These are phyloP conservation scores for Rhombomys opimus DNA, from an alignment of 2,113 vertebrate species.

Conservation along the genomic window DNA sequence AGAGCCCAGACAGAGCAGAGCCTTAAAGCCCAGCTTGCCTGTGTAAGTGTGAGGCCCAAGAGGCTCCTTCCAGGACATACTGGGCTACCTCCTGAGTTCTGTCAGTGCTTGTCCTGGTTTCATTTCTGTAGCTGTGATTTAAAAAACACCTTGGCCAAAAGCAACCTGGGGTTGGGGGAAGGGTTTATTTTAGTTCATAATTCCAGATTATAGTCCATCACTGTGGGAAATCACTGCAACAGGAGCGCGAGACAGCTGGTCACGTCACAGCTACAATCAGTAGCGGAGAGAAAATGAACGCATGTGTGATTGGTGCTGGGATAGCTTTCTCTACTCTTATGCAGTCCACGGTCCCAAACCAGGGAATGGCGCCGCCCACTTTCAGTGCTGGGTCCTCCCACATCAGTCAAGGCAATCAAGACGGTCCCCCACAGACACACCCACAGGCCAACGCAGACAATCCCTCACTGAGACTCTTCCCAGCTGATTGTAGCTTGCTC, in stretches of 20 bases:
- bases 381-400: not conserved
- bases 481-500: not conserved
- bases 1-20: not conserved
- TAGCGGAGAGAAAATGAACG: not conserved
- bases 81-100: not conserved
- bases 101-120: not conserved
- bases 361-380: not conserved
- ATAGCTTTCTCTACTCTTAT: not conserved
- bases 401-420: not conserved
- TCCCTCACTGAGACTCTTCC: not conserved
- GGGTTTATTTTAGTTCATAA: not conserved
- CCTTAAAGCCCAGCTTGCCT: not conserved
- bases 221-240: not conserved
- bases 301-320: not conserved
- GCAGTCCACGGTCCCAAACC: accelerated
- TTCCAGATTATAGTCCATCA: not conserved
- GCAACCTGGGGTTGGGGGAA: not conserved
- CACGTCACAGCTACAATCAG: no score
- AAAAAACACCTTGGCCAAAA: not conserved
- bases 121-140: not conserved
- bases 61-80: not conserved
- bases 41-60: not conserved
- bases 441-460: not conserved
- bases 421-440: not conserved
- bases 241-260: not conserved